Base-by-base conservation (phyloP, 2,113 vertebrate species). In the Meleagris gallopavo region DNA sequence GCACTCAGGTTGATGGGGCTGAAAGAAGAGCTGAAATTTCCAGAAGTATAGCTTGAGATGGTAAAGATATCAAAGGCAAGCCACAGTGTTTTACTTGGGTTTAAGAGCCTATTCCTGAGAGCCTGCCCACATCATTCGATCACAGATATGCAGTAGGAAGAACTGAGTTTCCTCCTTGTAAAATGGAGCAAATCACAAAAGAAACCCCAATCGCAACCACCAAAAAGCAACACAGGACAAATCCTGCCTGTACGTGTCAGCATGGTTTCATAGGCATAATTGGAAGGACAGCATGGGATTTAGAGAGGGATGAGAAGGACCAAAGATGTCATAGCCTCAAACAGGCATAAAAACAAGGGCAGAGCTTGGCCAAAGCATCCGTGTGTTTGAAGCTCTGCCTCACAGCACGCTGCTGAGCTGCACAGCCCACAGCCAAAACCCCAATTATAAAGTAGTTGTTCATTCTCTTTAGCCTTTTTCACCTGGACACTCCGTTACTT, bases 91-190 rank as follows among this genome's bases (percentile, higher is more conserved):
- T 8, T 62, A 73, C 24, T 43, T 72, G 60, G 5, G 2, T 41
- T 74, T 43, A 46, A 34, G 9, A 86, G 46, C 36, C 79, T 22
- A 10, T 25, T 15, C 46, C 2, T 0, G 18, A 29, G 30, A 83
- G 38, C 7, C 62, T 83, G 75, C 10, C 88, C 77, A 61, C 61
- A 65, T 4, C 61, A 18, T 1, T 32, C 43, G 18, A 29, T 55
- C 52, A 25, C 0, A 2, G 57, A 29, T 2, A 34, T 27, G 15
- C 0, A 32, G 38, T 36, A 66, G 55, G 22, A 85, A 85, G 67
- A 76, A 57, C 48, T 9, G 0, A 64, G 15, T 41, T 45, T 76
- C 60, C 19, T 25, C 14, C 27, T 45, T 66, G 14, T 27, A 52
- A 74, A 86, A 83, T 1, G 19, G 21, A 16, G 52, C 38, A 3